Evolutionary conservation across 2,797 vertebrate genomes (phyloP), one percentile per base, ranked within the genome.

Genomic region (Ispidina lecontei): DNA sequence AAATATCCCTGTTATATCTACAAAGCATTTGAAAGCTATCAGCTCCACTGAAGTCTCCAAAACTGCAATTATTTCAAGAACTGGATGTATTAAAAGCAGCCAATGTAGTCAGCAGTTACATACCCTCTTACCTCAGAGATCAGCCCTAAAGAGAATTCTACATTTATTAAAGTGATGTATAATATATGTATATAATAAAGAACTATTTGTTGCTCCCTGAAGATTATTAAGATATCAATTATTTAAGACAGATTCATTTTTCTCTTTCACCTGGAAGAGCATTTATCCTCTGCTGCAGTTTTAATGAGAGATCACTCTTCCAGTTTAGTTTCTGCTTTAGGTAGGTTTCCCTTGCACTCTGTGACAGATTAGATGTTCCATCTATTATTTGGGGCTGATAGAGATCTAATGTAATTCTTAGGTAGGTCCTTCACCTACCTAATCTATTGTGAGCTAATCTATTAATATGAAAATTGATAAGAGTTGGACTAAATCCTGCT

Each of bases 161-260:
- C 15, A 43, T 60, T 86, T 88, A 25, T 78, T 78, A 89, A 18
- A 69, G 6, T 51, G 14, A 65, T 76, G 15, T 73, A 26, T 46
- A 84, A 78, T 52, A 56, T 12, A 31, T 51, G 13, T 73, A 44
- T 55, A 54, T 22, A 37, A 68, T 79, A 92, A 86, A 76, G 25
- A 82, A 65, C 26, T 60, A 56, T 64, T 92, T 94, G 80, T 91
- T 91, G 33, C 28, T 87, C 41, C 37, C 60, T 47, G 49, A 64
- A 76, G 63, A 92, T 84, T 86, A 84, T 88, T 76, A 74, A 82
- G 23, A 39, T 49, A 86, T 90, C 39, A 79, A 68, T 90, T 92
- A 87, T 93, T 90, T 68, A 82, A 88, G 54, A 71, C 1, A 4
- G n/a, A 14, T 54, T 84, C 43, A 41, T 92, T 92, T 94, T 89